Evolutionary conservation across 2,797 vertebrate genomes (phyloP).

Genomic region (Clarias fuscus): DNA sequence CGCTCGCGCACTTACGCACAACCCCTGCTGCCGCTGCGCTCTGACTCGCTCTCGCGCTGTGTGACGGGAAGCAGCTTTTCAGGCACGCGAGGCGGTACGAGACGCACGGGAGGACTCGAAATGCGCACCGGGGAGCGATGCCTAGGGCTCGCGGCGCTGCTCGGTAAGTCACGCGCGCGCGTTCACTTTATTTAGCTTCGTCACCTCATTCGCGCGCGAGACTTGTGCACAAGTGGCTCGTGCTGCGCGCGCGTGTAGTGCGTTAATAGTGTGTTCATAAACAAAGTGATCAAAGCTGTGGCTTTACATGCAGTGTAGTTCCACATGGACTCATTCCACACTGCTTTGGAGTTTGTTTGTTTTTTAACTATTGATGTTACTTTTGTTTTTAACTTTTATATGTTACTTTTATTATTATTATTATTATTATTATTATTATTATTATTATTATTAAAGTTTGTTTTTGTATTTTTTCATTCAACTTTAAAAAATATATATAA

Average conservation of each 20-base stretch:
- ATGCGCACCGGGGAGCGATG: slow-evolving; percentile 42
- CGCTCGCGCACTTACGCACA: not conserved
- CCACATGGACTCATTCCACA: not conserved
- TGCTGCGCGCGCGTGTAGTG: not conserved
- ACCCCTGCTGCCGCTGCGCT: not conserved
- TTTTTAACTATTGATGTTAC: not conserved
- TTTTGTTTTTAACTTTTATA: too few species aligned
- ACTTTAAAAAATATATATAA: too few species aligned
- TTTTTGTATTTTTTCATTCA: too few species aligned
- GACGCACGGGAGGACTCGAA: not conserved
- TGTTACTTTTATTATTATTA: not conserved
- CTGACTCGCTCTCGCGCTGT: not conserved
- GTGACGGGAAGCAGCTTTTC: not conserved
- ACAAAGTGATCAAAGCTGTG: not conserved
- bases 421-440: not conserved
- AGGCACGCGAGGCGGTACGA: not conserved
- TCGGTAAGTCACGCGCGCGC: slow-evolving; percentile 30
- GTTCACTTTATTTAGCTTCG: not conserved
- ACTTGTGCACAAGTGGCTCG: not conserved
- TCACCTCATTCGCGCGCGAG: not conserved
- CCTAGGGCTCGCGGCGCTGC: slow-evolving; percentile 28
- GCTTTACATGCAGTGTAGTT: not conserved
- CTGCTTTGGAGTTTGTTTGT: not conserved
- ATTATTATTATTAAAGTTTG: not conserved
- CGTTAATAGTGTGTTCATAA: not conserved